Base-by-base conservation (phyloP, 2,113 vertebrate genomes). In the Dolichallabes microphthalmus region DNA sequence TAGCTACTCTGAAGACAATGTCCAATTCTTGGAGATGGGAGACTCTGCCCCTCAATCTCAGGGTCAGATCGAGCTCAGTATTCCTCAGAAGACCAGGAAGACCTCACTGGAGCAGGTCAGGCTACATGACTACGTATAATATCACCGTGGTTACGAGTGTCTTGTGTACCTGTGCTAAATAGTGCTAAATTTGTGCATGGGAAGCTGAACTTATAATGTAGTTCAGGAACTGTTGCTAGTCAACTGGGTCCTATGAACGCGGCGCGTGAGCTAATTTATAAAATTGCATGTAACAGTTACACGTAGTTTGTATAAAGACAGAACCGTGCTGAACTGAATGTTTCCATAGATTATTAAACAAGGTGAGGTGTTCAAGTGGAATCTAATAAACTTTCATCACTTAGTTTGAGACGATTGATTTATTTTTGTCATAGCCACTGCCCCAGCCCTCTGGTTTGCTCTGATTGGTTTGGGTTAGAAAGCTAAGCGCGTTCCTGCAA, bases 31-130 rank as follows among this genome's bases (percentile, higher is more conserved):
- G 20, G 86, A 86, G 32, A 91, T 88, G 55, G 92, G 90, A 84
- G 93, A 88, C 88, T 91, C 53, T 89, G 75, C 89, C 89, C 80
- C 87, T 52, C 93, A 90, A 82, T 92, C 83, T 80, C 94, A 92
- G 90, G 93, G 79, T 35, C 88, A 85, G 0, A 85, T 90, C 73
- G 95, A 96, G 11, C 93, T 94, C 2, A 97, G 94, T 90, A 95
- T 98, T 89, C 97, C 97, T 0, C 96, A 97, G 91, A 98, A 98
- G 91, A 96, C 96, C 45, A 93, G 97, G 86, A 95, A 96, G 92
- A 98, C 96, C 7, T 98, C 96, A 2, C 88, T 95, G 32, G 97
- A 97, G 82, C 97, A 97, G 94, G 96, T 94, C n/a, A 89, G 84
- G 2, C 27, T 79, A 10, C n/a, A 64, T 19, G 57, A 53, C 60